Percentiles rank a stretch among this genome's conserved stretches.
Conservation (phyloP, 2,888 invertebrate species). For the Diarsia dahlii region DNA sequence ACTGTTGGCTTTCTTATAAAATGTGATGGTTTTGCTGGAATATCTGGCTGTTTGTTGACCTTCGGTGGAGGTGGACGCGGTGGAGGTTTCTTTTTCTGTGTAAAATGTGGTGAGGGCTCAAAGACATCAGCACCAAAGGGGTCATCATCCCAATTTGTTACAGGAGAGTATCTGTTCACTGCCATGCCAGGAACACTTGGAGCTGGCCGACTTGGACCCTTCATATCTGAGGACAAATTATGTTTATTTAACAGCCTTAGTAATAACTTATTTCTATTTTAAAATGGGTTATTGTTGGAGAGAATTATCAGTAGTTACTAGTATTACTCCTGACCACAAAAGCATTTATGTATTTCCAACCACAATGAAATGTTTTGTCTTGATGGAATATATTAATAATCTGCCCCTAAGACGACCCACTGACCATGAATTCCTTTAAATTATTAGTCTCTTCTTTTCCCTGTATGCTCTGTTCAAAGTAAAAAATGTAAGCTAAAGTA, state of each 20-base stretch:
- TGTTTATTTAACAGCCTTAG: not conserved
- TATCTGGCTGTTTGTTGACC: conserved; percentile 83
- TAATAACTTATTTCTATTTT: not conserved
- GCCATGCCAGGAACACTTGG: conserved; percentile 87
- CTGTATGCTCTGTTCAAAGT: not conserved
- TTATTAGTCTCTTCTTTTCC: not conserved
- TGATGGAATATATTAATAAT: not conserved
- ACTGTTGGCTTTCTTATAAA: conserved; percentile 89
- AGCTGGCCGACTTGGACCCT: conserved; percentile 91
- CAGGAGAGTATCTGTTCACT: conserved; percentile 88
- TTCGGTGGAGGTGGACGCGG: conserved; percentile 94
- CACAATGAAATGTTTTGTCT: not conserved
- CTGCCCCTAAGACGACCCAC: no score
- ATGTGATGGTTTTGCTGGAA: conserved; percentile 88
- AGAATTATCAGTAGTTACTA: no score
- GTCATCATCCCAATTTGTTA: conserved; percentile 90
- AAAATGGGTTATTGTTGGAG: not conserved
- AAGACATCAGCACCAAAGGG: conserved; percentile 89
- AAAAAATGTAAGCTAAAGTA: conserved; percentile 4
- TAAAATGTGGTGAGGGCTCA: conserved; percentile 82
- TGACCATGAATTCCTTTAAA: not conserved
- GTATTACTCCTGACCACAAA: not conserved
- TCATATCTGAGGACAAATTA: conserved; percentile 88
- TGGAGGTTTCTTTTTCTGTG: conserved; percentile 93
- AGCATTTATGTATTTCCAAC: not conserved